Evolutionary conservation across 2,888 invertebrate species (phyloP).

Genomic region (Campoletis raptor): DNA sequence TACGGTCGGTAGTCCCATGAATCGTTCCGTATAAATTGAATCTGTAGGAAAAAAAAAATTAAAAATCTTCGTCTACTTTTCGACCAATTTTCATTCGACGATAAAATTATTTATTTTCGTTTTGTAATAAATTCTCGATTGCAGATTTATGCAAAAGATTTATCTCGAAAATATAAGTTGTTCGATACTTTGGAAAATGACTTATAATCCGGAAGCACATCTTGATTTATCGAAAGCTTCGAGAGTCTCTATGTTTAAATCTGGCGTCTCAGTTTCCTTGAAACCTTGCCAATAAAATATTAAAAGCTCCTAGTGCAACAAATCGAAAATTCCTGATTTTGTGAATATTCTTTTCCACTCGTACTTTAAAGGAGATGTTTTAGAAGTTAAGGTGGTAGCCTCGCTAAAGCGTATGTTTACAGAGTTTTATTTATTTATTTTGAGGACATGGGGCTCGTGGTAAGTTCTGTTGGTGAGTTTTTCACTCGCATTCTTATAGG

Average conservation of each 20-base stretch:
- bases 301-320: not conserved
- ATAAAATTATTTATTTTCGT: not conserved
- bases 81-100: not conserved
- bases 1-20: constrained; percentile 93
- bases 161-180: not conserved
- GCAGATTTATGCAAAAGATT: not conserved
- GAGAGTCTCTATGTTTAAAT: constrained; percentile 1
- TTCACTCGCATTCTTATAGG: too few relatives aligned
- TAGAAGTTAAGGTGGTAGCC: not conserved
- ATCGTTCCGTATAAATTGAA: constrained; percentile 98
- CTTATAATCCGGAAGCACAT: not conserved
- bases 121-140: not conserved
- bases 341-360: not conserved
- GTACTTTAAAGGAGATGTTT: not conserved
- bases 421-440: too few relatives aligned
- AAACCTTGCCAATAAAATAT: constrained; percentile 28
- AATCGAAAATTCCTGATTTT: not conserved
- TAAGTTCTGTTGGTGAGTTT: too few relatives aligned
- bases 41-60: constrained; percentile 87
- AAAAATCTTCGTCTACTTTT: not conserved
- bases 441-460: too few relatives aligned
- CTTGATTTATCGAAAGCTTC: constrained; percentile 12
- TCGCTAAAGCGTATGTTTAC: too few relatives aligned
- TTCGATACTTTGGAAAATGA: not conserved
- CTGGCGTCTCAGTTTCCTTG: constrained; percentile 8